phyloP scores from a whole-genome alignment of 2,888 invertebrate genomes.

The Oxytorus armatus region DNA sequence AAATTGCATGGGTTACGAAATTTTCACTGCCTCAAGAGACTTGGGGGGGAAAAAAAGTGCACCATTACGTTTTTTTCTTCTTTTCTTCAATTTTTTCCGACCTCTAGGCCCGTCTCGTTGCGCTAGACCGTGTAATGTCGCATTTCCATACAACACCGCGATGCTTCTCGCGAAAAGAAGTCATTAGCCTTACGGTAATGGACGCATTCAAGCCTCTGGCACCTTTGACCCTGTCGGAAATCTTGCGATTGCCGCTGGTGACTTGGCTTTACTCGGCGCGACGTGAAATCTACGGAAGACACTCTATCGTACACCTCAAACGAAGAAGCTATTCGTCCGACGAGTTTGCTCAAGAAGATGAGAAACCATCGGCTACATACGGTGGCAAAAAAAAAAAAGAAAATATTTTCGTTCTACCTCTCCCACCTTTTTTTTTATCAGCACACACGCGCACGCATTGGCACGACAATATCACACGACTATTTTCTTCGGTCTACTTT shows the following conservation, averaged over 20 bases:
- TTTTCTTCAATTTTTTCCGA: too few species aligned
- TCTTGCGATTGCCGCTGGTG: constrained; percentile 32
- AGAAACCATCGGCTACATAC: constrained; percentile 65
- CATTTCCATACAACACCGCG: constrained; percentile 55
- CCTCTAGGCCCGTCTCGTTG: constrained; percentile 19
- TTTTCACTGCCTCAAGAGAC: neutral
- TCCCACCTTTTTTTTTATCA: constrained; percentile 33
- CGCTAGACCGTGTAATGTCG: constrained; percentile 52
- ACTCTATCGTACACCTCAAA: constrained; percentile 45
- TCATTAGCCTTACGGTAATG: constrained; percentile 77
- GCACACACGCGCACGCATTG: constrained; percentile 53
- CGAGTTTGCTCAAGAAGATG: constrained; percentile 79
- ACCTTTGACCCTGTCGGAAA: constrained; percentile 75
- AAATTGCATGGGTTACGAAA: too few species aligned
- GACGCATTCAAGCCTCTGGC: constrained; percentile 77
- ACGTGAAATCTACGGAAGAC: constrained; percentile 48
- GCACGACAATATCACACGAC: constrained; percentile 35
- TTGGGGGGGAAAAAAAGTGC: neutral
- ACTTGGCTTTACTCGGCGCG: constrained; percentile 24
- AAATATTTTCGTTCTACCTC: constrained; percentile 50
- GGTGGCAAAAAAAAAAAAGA: too few species aligned
- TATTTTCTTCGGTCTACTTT: constrained; percentile 55
- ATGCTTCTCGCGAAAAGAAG: constrained; percentile 75
- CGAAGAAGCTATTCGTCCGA: constrained; percentile 65
- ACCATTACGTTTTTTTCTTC: too few species aligned